Conservation (phyloP, 2,113 vertebrate genomes). For the Calidris pygmaea region DNA sequence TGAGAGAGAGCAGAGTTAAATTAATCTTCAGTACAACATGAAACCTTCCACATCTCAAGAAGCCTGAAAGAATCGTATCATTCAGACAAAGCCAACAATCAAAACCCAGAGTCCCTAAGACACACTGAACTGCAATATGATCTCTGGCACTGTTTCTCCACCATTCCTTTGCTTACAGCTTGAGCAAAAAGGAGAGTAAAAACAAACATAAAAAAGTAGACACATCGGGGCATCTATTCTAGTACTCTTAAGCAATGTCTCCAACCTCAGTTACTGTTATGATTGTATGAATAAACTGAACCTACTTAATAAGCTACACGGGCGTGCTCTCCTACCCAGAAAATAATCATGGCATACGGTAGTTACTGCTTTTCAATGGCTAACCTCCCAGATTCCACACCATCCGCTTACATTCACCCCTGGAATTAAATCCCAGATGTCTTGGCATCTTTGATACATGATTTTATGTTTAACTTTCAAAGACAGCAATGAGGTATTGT, state of each 20-base stretch:
- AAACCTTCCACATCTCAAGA: neutral
- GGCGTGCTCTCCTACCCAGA: neutral
- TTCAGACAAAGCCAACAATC: neutral
- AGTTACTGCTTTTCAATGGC: neutral
- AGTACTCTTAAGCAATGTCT: neutral
- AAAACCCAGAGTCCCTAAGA: neutral
- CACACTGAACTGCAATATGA: neutral
- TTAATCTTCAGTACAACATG: neutral
- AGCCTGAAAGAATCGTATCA: neutral
- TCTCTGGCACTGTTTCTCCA: neutral
- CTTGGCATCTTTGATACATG: neutral
- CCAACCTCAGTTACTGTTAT: neutral
- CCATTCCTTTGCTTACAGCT: neutral
- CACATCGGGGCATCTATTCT: neutral
- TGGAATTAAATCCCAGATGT: neutral
- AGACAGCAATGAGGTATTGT: neutral
- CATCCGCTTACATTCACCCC: neutral
- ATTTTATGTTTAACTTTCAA: neutral
- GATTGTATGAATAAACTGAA: neutral
- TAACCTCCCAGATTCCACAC: neutral
- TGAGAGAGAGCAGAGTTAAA: neutral
- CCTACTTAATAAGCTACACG: neutral
- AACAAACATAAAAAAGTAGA: neutral
- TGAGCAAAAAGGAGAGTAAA: neutral
- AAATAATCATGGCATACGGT: neutral